A percentile compares a stretch with the other conserved stretches of the same genome.
Evolutionary conservation across 2,888 invertebrate species (phyloP).

Genomic region (Apodemia duryi): DNA sequence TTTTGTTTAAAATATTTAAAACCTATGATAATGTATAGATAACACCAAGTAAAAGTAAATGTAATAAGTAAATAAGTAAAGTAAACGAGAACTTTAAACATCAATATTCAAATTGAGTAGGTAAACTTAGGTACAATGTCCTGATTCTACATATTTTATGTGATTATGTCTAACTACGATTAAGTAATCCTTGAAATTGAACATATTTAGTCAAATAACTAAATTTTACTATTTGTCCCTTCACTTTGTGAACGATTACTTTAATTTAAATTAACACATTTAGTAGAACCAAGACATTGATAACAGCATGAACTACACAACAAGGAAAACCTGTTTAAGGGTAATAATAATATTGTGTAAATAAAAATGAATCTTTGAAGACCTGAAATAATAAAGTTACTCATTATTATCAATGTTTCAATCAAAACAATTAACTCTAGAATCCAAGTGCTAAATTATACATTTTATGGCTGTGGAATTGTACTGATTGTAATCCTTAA

Average conservation of each 20-base stretch:
- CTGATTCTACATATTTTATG: conserved; percentile 5
- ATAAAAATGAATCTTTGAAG: conserved; percentile 13
- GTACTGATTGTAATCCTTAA: conserved; percentile 70
- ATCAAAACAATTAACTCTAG: conserved; percentile 42
- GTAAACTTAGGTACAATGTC: conserved; percentile 41
- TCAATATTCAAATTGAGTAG: conserved; percentile 46
- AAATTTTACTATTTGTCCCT: not conserved
- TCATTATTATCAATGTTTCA: conserved; percentile 18
- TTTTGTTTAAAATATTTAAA: conserved; percentile 23
- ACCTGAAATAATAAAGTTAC: conserved; percentile 11
- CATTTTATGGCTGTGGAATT: conserved; percentile 74
- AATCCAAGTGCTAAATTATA: conserved; percentile 71
- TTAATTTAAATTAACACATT: not conserved
- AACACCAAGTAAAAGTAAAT: conserved; percentile 2
- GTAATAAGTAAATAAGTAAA: conserved; percentile 22
- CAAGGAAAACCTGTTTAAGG: conserved; percentile 26
- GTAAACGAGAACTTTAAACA: conserved; percentile 25
- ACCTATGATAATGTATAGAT: not conserved
- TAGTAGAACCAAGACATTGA: conserved; percentile 1
- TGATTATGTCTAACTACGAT: not conserved
- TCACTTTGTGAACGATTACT: not conserved
- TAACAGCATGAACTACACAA: not conserved
- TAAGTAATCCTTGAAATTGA: not conserved
- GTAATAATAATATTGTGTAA: conserved; percentile 18
- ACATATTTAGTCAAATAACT: not conserved